These are phyloP conservation scores for Sebastiscus tertius DNA, from an alignment of 2,797 vertebrate genomes.

Conservation along the genomic window DNA sequence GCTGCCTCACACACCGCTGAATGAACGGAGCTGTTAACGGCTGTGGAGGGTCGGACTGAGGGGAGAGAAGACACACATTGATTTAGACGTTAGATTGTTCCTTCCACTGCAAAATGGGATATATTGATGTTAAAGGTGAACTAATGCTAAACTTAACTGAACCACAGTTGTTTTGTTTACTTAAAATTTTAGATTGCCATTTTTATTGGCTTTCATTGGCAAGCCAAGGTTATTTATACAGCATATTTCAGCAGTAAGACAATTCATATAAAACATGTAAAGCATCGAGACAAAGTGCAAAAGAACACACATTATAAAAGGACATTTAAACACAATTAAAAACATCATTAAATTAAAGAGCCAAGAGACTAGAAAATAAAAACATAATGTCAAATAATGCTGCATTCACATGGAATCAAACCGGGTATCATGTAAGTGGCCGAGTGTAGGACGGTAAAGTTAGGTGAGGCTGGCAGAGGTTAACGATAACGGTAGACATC, in stretches of 20 bases:
- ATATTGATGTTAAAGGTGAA: background rate
- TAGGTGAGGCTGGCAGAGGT: too few species aligned
- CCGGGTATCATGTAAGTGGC: too few species aligned
- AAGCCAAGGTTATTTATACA: background rate
- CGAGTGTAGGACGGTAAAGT: too few species aligned
- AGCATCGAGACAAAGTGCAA: background rate
- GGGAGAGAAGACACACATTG: fast-evolving
- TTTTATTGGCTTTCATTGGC: background rate
- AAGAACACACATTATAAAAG: background rate
- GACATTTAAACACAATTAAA: background rate
- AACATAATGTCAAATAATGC: too few species aligned
- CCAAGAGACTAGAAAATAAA: background rate
- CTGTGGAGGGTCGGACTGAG: background rate
- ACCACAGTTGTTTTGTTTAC: background rate
- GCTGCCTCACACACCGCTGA: background rate
- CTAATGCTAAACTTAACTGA: background rate
- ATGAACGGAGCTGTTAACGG: background rate
- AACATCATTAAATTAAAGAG: background rate
- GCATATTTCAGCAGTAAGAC: background rate
- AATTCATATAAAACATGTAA: background rate
- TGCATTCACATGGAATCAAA: too few species aligned
- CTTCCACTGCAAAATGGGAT: background rate
- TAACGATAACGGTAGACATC: too few species aligned
- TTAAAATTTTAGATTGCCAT: background rate
- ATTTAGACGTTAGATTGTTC: background rate